Evolutionary conservation across 2,797 vertebrate genomes (phyloP).

Genomic region (Benthosema pterotum): DNA sequence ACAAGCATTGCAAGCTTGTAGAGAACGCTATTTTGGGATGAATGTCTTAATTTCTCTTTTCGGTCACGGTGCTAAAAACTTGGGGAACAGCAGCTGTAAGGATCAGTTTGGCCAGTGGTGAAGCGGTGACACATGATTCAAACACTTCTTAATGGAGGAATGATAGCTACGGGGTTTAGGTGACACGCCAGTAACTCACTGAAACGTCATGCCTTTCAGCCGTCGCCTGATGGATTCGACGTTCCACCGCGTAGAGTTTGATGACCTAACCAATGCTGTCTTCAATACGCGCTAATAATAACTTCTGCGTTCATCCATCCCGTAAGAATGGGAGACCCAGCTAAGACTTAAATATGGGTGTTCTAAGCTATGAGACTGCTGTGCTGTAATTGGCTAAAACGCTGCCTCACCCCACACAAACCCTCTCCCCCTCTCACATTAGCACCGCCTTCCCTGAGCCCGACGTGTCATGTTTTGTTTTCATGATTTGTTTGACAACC

Average conservation of each 20-base stretch:
- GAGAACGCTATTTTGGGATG: too few species aligned
- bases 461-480: too few species aligned
- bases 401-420: too few species aligned
- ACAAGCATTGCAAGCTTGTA: too few species aligned
- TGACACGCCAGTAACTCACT: conserved; percentile 36
- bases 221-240: conserved; percentile 28
- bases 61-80: too few species aligned
- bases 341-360: too few species aligned
- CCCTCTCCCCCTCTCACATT: too few species aligned
- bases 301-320: conserved; percentile 8
- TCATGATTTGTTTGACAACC: too few species aligned
- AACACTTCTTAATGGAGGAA: conserved; percentile 45
- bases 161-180: conserved; percentile 32
- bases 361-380: background rate
- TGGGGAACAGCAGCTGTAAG: too few species aligned
- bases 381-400: too few species aligned
- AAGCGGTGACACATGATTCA: conserved; percentile 30
- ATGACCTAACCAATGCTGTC: conserved; percentile 32
- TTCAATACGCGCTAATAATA: conserved; percentile 16
- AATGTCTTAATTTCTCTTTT: too few species aligned
- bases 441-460: too few species aligned
- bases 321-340: conserved; percentile 10
- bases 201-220: conserved; percentile 33
- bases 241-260: conserved; percentile 26
- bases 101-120: conserved; percentile 8